Conservation (phyloP, 92 coral and sea anemone genomes). For the Paramuricea clavata region DNA sequence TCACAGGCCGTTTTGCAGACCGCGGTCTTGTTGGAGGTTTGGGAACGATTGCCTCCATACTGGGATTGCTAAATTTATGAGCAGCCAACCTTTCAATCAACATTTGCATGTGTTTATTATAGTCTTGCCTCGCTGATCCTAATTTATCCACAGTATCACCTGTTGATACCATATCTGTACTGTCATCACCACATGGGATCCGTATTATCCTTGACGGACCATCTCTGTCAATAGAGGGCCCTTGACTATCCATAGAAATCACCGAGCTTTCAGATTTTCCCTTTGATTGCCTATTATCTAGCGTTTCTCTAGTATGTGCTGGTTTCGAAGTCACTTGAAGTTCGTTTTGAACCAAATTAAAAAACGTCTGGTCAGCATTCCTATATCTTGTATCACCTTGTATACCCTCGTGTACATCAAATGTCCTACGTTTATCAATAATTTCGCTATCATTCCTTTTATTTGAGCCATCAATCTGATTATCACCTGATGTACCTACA, state of each 20-base stretch:
- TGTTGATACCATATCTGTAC: not conserved
- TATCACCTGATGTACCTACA: constrained; percentile 2
- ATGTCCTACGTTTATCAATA: constrained; percentile 12
- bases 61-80: constrained; percentile 71
- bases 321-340: constrained; percentile 73
- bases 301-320: constrained; percentile 22
- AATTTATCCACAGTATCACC: constrained; percentile 6
- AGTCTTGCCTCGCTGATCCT: constrained; percentile 80
- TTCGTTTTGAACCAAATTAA: constrained; percentile 77
- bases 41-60: constrained; percentile 66
- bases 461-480: not conserved
- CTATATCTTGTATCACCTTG: constrained; percentile 74
- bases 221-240: constrained; percentile 11
- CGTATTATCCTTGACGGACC: constrained; percentile 46
- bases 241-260: constrained; percentile 62
- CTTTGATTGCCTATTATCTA: constrained; percentile 42
- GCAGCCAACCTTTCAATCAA: constrained; percentile 82
- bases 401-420: not conserved
- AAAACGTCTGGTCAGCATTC: constrained; percentile 89
- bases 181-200: constrained; percentile 32
- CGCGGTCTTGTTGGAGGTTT: constrained; percentile 90
- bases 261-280: not conserved
- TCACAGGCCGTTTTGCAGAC: constrained; percentile 73
- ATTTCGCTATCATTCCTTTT: not conserved
- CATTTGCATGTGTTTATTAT: constrained; percentile 89